Percentiles rank a stretch among this genome's conserved stretches.
Conservation (phyloP, 1,140 invertebrate genomes). For the Meloidogyne exigua region DNA sequence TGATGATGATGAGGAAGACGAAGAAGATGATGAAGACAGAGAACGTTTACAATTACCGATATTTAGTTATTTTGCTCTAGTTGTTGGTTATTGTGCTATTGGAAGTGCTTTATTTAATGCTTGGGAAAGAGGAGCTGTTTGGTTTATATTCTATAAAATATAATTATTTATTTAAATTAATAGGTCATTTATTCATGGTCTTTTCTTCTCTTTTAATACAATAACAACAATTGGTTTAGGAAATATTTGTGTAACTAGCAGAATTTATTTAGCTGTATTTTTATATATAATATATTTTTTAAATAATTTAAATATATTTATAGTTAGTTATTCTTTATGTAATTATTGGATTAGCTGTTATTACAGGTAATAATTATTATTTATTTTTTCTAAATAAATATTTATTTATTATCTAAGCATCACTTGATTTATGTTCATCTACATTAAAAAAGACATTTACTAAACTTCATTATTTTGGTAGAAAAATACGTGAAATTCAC, state of each 20-base stretch:
- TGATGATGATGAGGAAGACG: constrained; percentile 46
- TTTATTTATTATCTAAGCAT: constrained; percentile 30
- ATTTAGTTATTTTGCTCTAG: constrained; percentile 60
- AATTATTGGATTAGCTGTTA: constrained; percentile 62
- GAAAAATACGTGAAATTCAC: constrained; percentile 59
- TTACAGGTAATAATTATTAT: constrained; percentile 42
- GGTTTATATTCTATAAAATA: constrained; percentile 27
- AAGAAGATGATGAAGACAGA: constrained; percentile 57
- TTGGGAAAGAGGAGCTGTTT: constrained; percentile 57
- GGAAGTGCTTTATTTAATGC: constrained; percentile 61
- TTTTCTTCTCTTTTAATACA: constrained; percentile 64
- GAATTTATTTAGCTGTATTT: constrained; percentile 37
- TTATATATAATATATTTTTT: background rate
- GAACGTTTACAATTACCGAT: constrained; percentile 62
- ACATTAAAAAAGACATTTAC: constrained; percentile 62
- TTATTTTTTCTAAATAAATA: background rate
- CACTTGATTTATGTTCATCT: constrained; percentile 57
- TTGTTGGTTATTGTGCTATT: constrained; percentile 62
- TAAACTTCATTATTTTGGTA: constrained; percentile 62
- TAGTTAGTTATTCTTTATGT: constrained; percentile 60
- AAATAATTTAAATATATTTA: background rate
- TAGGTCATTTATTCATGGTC: constrained; percentile 62
- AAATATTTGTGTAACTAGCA: constrained; percentile 59
- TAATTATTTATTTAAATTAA: constrained; percentile 13
- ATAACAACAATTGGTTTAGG: constrained; percentile 62